Evolutionary conservation across 2,888 invertebrate genomes (phyloP).

Genomic region (Agonopterix subpropinquella): DNA sequence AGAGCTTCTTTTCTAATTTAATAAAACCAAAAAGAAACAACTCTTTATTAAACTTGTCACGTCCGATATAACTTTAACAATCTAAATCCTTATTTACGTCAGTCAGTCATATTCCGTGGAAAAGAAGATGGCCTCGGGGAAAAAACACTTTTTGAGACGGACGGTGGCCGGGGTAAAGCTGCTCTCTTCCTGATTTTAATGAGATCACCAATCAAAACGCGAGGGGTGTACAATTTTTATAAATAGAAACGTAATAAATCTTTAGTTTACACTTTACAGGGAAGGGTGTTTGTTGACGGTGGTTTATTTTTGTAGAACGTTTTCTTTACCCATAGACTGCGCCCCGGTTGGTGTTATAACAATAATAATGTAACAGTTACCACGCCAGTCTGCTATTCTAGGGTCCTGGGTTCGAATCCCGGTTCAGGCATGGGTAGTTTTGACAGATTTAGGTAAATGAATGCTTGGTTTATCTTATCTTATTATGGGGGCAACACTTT

Average conservation of each 20-base stretch:
- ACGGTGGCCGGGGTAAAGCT: constrained; percentile 35
- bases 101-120: constrained; percentile 14
- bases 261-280: no score
- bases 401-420: no score
- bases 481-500: no score
- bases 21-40: not conserved
- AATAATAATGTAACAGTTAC: no score
- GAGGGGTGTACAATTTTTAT: constrained; percentile 4
- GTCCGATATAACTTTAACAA: constrained; percentile 1
- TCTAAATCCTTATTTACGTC: constrained; percentile 6
- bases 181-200: constrained; percentile 61
- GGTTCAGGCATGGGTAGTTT: no score
- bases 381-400: no score
- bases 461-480: no score
- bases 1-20: not conserved
- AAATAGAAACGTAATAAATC: no score
- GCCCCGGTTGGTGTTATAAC: no score
- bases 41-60: constrained; percentile 1
- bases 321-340: not conserved
- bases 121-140: constrained; percentile 21
- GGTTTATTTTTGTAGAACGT: not conserved
- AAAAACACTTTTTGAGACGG: constrained; percentile 29
- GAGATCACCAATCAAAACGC: constrained; percentile 57
- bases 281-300: not conserved
- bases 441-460: no score